phyloP scores from a whole-genome alignment of 2,113 vertebrate genomes.

The Pelecanus crispus region DNA sequence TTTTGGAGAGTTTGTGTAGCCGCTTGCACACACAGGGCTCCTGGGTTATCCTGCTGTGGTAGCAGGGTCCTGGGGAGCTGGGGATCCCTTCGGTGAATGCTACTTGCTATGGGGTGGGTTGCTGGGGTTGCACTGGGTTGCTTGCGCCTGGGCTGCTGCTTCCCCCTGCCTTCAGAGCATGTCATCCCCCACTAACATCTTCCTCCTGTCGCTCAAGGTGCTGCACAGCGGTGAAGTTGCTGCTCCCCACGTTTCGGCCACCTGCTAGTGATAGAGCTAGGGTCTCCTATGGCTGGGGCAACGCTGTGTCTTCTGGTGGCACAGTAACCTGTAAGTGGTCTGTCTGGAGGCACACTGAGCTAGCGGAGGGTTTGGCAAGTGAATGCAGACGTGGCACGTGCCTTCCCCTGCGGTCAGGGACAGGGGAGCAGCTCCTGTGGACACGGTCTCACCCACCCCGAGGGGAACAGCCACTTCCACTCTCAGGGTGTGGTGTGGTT shows the following conservation, averaged over 20 bases:
- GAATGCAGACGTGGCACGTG: accelerated
- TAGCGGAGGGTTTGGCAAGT: not conserved
- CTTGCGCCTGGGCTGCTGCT: not conserved
- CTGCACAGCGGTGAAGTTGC: not conserved
- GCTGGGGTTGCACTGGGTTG: accelerated
- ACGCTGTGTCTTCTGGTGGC: not conserved
- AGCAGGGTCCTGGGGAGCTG: not conserved
- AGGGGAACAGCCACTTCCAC: not conserved
- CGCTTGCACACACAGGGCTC: accelerated
- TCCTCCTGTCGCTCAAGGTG: not conserved
- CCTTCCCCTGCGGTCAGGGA: not conserved
- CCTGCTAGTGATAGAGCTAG: not conserved
- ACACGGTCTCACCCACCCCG: accelerated
- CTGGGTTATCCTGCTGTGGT: not conserved
- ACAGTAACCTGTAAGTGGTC: accelerated
- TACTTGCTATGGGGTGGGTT: not conserved
- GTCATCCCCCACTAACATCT: accelerated
- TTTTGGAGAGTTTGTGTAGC: not conserved
- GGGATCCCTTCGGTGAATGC: not conserved
- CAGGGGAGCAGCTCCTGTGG: not conserved
- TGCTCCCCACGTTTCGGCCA: not conserved
- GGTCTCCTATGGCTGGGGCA: not conserved
- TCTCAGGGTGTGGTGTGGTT: accelerated
- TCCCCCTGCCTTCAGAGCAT: not conserved
- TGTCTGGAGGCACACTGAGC: accelerated